Percentiles rank a stretch among this genome's conserved stretches.
Evolutionary conservation across 2,797 vertebrate species (phyloP).

Genomic region (Eremophila alpestris): DNA sequence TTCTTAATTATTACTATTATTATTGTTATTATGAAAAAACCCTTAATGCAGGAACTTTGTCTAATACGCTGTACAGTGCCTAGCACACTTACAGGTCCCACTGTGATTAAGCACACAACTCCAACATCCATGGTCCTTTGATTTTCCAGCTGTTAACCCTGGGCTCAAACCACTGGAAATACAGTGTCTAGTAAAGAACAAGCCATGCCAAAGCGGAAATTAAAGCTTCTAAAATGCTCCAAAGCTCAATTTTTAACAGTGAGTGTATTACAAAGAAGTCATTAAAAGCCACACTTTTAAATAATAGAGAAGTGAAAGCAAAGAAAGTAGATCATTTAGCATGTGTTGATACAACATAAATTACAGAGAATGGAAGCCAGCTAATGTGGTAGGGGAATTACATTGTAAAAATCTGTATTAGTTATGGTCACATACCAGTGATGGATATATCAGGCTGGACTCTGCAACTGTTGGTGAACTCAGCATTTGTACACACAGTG

Average conservation of each 20-base stretch:
- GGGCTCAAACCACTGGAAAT: background rate
- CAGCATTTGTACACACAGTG: fast-evolving
- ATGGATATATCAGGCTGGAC: background rate
- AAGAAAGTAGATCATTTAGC: background rate
- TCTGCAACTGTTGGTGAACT: background rate
- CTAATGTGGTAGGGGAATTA: background rate
- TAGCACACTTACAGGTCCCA: background rate
- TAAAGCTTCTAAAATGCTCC: slow-evolving; percentile 15
- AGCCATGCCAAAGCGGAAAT: slow-evolving; percentile 11
- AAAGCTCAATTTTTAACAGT: slow-evolving; percentile 6
- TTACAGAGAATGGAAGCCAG: slow-evolving; percentile 3
- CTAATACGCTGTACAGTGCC: background rate
- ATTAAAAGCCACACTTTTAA: background rate
- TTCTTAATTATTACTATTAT: background rate
- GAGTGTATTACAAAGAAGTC: slow-evolving; percentile 1
- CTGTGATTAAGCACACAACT: background rate
- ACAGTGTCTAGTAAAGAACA: background rate
- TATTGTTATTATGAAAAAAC: background rate
- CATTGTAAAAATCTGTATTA: background rate
- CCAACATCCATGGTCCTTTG: background rate
- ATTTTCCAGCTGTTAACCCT: background rate
- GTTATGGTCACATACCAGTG: background rate
- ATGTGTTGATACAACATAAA: background rate
- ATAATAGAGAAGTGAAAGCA: slow-evolving; percentile 24
- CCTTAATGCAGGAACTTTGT: background rate